Base-by-base conservation (phyloP, 2,113 vertebrate species). In the Hippocampus abdominalis region DNA sequence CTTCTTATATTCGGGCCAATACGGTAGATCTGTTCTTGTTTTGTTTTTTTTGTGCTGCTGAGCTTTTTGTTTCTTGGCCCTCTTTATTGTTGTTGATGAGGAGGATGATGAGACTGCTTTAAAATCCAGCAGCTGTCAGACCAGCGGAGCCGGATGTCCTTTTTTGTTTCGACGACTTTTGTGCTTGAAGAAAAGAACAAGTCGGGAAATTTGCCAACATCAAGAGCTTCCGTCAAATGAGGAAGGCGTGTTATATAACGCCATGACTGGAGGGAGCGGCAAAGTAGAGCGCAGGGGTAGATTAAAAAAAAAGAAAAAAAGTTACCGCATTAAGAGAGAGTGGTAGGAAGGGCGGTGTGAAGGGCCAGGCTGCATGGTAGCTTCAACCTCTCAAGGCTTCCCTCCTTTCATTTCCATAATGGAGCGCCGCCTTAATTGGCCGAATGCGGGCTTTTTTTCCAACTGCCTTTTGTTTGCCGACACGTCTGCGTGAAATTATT, bases 391-490 rank as follows among this genome's bases (percentile, higher is more conserved):
- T 63, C 75, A 62, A 74, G 71, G 77, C 84, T 77, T 6, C 81
- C 51, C 64, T 54, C 67, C 79, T 80, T 77, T 87, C 84, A 86
- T 90, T 84, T 85, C 68, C 85, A 89, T 91, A 89, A 91, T 89
- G 87, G 88, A 86, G 86, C 84, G 77, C 84, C 87, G 75, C 69
- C 81, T 83, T 89, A 91, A 91, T 89, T 90, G 89, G 84, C 78
- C 40, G 79, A 70, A 84, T 70, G 7, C 73, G 57, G 15, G 27
- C 57, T 60, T 60, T 60, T 70, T 78, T 84, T 82, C 84, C 74
- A 80, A 66, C 82, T 53, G 81, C 49, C 81, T 71, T 90, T 85
- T 88, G 87, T 90, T 90, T 88, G 89, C 87, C 83, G 83, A 87
- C 87, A 84, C 85, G 81, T 88, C 86, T 84, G 81, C 61, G 82